Evolutionary conservation across 2,888 invertebrate genomes (phyloP).

Genomic region (Rhorus exstirpatorius): DNA sequence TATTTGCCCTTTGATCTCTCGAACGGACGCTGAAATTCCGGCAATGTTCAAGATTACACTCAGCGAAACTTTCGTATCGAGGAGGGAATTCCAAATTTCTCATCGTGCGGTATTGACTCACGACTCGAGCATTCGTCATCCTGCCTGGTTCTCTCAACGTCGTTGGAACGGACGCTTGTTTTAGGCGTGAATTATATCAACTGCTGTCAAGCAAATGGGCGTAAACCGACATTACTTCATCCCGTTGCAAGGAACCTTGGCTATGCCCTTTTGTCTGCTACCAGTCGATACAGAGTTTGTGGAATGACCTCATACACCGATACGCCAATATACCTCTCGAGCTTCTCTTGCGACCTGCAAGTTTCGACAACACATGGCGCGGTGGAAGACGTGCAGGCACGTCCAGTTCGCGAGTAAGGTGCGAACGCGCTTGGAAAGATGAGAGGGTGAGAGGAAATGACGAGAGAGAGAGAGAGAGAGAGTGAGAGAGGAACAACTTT

Average conservation of each 20-base stretch:
- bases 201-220: background rate
- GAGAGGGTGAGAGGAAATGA: background rate
- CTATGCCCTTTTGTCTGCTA: slow-evolving; percentile 13
- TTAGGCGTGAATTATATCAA: slow-evolving; percentile 31
- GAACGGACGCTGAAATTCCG: background rate
- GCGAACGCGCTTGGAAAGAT: slow-evolving; percentile 44
- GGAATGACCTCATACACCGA: slow-evolving; percentile 31
- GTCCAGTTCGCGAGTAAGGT: slow-evolving; percentile 58
- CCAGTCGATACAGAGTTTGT: background rate
- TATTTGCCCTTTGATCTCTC: background rate
- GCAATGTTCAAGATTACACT: slow-evolving; percentile 4
- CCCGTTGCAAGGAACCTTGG: slow-evolving; percentile 1
- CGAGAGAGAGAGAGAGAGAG: slow-evolving; percentile 7
- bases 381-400: slow-evolving; percentile 54
- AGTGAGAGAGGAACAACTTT: slow-evolving; percentile 4
- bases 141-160: slow-evolving; percentile 41
- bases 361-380: slow-evolving; percentile 72
- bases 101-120: slow-evolving; percentile 52
- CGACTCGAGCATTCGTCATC: slow-evolving; percentile 49
- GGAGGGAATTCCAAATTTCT: slow-evolving; percentile 42
- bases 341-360: slow-evolving; percentile 52
- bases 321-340: slow-evolving; percentile 53
- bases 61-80: slow-evolving; percentile 38
- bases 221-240: background rate
- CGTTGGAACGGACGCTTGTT: background rate